Evolutionary conservation across 2,888 invertebrate genomes (phyloP), one percentile per base, ranked within the genome.

Genomic region (Athalia circularis): DNA sequence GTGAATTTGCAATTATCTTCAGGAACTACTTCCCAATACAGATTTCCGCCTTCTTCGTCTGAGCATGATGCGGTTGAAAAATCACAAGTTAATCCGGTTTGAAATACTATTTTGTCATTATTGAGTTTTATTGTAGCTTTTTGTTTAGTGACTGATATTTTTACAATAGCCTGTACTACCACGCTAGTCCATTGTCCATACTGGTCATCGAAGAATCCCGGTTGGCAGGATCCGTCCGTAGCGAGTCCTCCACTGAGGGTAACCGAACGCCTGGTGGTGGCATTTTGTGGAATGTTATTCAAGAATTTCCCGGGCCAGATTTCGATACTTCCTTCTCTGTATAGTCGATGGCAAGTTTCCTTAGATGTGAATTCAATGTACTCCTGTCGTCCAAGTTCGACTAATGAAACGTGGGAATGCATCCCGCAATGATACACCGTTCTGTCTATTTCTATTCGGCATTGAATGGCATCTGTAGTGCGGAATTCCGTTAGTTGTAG

Each of bases 21-120:
- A 0, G 79, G 77, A 13, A 74, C 5, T 1, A 13, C 47, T 1
- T 77, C 61, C 80, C 80, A 81, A 67, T 78, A 83, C 0, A 80
- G 54, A 5, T 80, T 15, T n/a, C 80, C 81, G 11, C 79, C 80
- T 29, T 82, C 80, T 6, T 15, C 59, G 64, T 81, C 81, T 0
- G 80, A 61, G 50, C 82, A 83, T 3, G 8, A 9, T 1, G 74
- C 67, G 0, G 65, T 15, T 0, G 76, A 61, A 0, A 81, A 65
- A 0, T 50, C n/a, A 43, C 82, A 81, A 9, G 7, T 11, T 11
- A 11, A 29, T 52, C 52, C 8, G 0, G 76, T 54, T 57, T 72
- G 79, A 4, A 77, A 50, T 3, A 48, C 13, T 4, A 80, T 77
- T 54, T 62, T 65, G 8, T 65, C 52, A 0, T 48, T 45, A 43